Evolutionary conservation across 1,140 invertebrate species (phyloP).

Genomic region (Rhopalosiphum maidis): DNA sequence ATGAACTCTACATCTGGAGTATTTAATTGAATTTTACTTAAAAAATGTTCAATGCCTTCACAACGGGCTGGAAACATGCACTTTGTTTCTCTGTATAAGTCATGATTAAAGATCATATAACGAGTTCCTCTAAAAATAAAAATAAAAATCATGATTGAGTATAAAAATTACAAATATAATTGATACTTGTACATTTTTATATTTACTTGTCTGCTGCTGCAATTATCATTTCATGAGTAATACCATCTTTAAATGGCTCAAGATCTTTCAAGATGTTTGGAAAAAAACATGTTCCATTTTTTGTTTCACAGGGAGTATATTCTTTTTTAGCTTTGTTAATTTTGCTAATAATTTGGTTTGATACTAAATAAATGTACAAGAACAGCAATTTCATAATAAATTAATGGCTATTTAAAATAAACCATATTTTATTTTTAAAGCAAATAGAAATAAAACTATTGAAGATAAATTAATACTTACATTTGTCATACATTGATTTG

Average conservation of each 20-base stretch:
- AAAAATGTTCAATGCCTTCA: slow-evolving; percentile 89
- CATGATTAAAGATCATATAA: slow-evolving; percentile 86
- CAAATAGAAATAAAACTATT: not conserved
- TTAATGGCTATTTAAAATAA: not conserved
- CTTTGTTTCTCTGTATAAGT: slow-evolving; percentile 79
- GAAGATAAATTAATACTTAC: slow-evolving; percentile 14
- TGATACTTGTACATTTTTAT: slow-evolving; percentile 58
- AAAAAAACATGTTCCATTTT: slow-evolving; percentile 66
- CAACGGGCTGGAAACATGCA: slow-evolving; percentile 94
- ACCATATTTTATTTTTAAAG: not conserved
- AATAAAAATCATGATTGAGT: slow-evolving; percentile 59
- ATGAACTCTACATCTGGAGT: slow-evolving; percentile 86
- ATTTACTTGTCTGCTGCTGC: slow-evolving; percentile 67
- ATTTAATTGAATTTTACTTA: slow-evolving; percentile 70
- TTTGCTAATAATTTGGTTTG: slow-evolving; percentile 45
- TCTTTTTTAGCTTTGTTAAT: slow-evolving; percentile 58
- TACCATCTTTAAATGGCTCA: slow-evolving; percentile 72
- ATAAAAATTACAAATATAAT: slow-evolving; percentile 6
- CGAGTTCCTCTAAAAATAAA: slow-evolving; percentile 70
- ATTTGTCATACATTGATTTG: slow-evolving; percentile 44
- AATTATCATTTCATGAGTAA: slow-evolving; percentile 72
- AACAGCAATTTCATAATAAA: not conserved
- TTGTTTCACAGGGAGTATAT: slow-evolving; percentile 59
- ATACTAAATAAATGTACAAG: slow-evolving; percentile 25
- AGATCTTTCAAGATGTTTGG: slow-evolving; percentile 75